Conservation (phyloP, 2,888 invertebrate species). For the Dendrolimus pini region DNA sequence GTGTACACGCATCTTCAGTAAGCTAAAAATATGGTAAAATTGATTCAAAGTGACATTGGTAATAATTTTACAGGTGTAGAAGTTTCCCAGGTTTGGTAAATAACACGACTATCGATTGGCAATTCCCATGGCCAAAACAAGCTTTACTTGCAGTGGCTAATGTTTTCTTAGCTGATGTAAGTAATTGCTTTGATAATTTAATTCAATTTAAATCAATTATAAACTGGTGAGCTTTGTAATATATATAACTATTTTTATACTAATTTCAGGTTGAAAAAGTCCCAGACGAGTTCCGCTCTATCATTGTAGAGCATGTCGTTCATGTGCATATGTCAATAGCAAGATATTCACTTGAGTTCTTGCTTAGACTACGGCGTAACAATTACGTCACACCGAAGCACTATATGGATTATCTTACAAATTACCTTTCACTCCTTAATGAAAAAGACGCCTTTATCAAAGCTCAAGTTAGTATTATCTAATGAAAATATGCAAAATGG, state of each 20-base stretch:
- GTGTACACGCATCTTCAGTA: too few species aligned
- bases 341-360: slow-evolving; percentile 83
- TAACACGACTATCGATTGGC: slow-evolving; percentile 95
- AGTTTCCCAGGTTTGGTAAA: slow-evolving; percentile 95
- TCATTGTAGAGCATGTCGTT: slow-evolving; percentile 89
- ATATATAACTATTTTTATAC: not conserved
- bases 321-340: slow-evolving; percentile 88
- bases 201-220: too few species aligned
- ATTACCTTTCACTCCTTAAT: slow-evolving; percentile 85
- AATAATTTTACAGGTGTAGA: slow-evolving; percentile 74
- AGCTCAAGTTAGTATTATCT: slow-evolving; percentile 52
- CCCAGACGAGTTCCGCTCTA: slow-evolving; percentile 80
- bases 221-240: too few species aligned
- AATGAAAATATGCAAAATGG: not conserved
- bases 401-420: slow-evolving; percentile 90
- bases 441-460: slow-evolving; percentile 80
- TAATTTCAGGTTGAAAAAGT: slow-evolving; percentile 77
- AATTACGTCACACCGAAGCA: slow-evolving; percentile 96
- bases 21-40: too few species aligned
- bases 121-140: slow-evolving; percentile 95
- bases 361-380: slow-evolving; percentile 82
- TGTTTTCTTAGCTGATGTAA: slow-evolving; percentile 86
- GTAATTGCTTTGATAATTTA: slow-evolving; percentile 19
- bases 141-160: slow-evolving; percentile 92
- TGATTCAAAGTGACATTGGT: too few species aligned